These are phyloP conservation scores for Tenthredo mesomela DNA, from an alignment of 2,888 invertebrate genomes.

Conservation along the genomic window DNA sequence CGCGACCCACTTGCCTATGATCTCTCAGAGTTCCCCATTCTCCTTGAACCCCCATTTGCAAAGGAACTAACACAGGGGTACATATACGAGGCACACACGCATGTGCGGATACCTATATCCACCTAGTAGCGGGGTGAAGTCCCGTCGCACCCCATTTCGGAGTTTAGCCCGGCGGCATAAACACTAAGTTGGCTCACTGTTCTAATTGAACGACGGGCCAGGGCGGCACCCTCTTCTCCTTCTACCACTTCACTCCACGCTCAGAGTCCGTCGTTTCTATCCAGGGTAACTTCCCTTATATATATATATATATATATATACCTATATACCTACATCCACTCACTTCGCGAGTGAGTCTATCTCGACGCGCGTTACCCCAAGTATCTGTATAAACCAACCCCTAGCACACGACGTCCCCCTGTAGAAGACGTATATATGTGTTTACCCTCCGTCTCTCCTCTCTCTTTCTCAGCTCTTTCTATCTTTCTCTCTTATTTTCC, in stretches of 20 bases:
- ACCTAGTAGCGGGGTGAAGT: background rate
- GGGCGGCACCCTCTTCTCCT: slow-evolving; percentile 29
- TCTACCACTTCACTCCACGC: slow-evolving; percentile 22
- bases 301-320: background rate
- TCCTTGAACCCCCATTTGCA: background rate
- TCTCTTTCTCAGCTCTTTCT: too few relatives aligned
- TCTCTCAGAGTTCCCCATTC: slow-evolving; percentile 11
- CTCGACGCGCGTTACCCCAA: slow-evolving; percentile 29
- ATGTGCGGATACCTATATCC: background rate
- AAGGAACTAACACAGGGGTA: background rate
- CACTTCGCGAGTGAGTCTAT: slow-evolving; percentile 24
- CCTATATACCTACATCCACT: background rate
- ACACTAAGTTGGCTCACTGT: slow-evolving; percentile 53
- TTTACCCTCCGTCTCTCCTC: too few relatives aligned
- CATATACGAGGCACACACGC: background rate
- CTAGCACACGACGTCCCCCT: background rate
- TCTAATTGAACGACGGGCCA: slow-evolving; percentile 49
- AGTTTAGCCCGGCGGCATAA: slow-evolving; percentile 55
- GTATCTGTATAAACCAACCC: slow-evolving; percentile 45
- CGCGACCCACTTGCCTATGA: slow-evolving; percentile 14
- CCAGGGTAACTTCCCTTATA: background rate
- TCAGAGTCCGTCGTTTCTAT: slow-evolving; percentile 19
- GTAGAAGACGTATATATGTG: background rate
- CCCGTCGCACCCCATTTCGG: slow-evolving; percentile 53
- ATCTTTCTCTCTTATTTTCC: background rate